Base-by-base conservation (phyloP, 1,140 invertebrate genomes). In the Chironomus striatipennis region DNA sequence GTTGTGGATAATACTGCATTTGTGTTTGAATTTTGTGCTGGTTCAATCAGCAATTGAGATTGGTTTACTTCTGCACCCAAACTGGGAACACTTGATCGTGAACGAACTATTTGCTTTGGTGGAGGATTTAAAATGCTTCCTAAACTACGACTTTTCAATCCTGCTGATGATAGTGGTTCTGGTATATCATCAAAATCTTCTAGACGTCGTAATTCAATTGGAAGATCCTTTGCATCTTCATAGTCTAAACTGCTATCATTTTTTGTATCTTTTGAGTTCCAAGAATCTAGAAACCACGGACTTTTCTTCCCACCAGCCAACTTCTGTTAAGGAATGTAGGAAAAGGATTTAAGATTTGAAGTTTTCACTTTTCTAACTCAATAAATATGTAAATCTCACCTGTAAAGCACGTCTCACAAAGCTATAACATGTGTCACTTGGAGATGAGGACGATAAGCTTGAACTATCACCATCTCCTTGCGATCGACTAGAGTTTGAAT, bases 401-500 rank as follows among this genome's bases (percentile, higher is more conserved):
- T 96, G 93, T 47, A 97, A 87, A 7, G 95, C 94, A 78, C 93
- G 87, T 72, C 94, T 86, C 5, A 97, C 93, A 80, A 96, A 97
- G 79, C 93, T 95, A 83, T 97, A 97, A 80, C 95, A 97, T 7
- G 93, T 95, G 84, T 96, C 95, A 78, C 94, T 95, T 5, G 94
- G 94, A 77, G 92, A 94, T 17, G 93, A 95, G 12, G 92, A 94
- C 34, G 93, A 95, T 2, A 96, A 85, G 76, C 93, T 93, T 1
- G 92, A 94, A 72, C 86, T 86, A 74, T 86, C 81, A 8, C 81
- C 81, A 77, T 82, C 81, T 78, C 78, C 85, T 0, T 80, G 81
- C 77, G 84, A 81, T 20, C 83, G 78, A 75, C 80, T 83, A 7
- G 83, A 83, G 75, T 83, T 83, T 43, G 82, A 83, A 18, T 70